phyloP scores from a whole-genome alignment of 2,797 vertebrate genomes.

The Onychomys leucogaster region DNA sequence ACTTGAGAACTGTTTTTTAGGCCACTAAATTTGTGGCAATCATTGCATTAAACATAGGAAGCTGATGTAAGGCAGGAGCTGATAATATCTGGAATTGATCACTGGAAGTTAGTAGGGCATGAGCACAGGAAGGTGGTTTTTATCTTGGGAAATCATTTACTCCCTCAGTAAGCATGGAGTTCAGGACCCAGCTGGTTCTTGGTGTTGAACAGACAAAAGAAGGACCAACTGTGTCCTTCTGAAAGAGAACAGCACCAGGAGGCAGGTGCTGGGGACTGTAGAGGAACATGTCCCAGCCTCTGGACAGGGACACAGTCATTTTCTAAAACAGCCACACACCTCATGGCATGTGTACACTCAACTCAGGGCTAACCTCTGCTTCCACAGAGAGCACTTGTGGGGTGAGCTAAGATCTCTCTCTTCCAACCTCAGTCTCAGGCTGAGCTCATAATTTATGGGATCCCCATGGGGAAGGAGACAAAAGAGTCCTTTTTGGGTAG shows the following conservation, averaged over 20 bases:
- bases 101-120: background rate
- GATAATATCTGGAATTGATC: background rate
- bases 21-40: background rate
- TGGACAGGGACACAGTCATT: background rate
- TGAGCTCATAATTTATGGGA: constrained; percentile 44
- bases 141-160: background rate
- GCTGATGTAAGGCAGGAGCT: background rate
- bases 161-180: background rate
- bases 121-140: background rate
- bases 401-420: constrained; percentile 14
- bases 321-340: background rate
- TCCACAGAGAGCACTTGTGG: background rate
- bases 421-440: background rate
- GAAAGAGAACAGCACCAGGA: background rate
- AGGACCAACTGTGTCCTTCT: background rate
- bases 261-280: background rate
- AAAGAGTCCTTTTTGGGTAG: constrained; percentile 41
- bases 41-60: background rate
- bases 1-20: constrained; percentile 18
- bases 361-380: background rate
- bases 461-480: constrained; percentile 14
- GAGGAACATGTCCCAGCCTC: background rate
- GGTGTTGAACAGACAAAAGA: constrained; percentile 46
- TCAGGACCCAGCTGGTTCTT: background rate
- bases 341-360: background rate